Conservation (phyloP, 2,888 invertebrate species). For the Lycocerus yunnanus region DNA sequence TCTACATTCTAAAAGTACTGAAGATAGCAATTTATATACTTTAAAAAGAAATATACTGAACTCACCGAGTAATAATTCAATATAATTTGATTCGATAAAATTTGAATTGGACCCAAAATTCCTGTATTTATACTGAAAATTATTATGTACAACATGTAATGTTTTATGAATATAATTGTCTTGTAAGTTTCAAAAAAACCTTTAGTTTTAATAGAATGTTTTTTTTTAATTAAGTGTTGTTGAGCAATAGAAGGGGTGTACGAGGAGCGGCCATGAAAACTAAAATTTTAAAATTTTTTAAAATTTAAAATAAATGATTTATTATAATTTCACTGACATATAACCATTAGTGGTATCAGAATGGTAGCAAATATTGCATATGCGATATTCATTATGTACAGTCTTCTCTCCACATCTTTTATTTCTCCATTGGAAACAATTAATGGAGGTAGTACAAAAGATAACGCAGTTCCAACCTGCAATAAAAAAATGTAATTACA, state of each 20-base stretch:
- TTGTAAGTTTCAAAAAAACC: no score
- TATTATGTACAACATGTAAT: neutral
- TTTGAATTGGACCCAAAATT: neutral
- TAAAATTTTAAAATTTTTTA: neutral
- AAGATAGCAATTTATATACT: neutral
- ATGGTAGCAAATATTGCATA: neutral
- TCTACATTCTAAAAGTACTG: neutral
- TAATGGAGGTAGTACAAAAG: neutral
- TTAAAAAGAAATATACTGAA: neutral
- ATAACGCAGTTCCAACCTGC: neutral
- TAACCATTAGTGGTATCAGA: neutral
- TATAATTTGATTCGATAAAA: neutral
- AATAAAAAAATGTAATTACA: neutral
- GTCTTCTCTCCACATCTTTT: neutral
- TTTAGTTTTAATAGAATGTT: no score
- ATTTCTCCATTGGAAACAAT: neutral
- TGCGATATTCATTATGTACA: neutral
- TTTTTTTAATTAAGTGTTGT: neutral
- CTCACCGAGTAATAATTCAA: neutral
- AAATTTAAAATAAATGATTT: neutral
- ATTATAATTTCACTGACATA: neutral
- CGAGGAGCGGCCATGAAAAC: neutral
- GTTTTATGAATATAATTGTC: neutral
- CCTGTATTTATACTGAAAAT: neutral
- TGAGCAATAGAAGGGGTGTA: neutral